Conservation (phyloP, 2,113 vertebrate species). For the Dasyprocta punctata region DNA sequence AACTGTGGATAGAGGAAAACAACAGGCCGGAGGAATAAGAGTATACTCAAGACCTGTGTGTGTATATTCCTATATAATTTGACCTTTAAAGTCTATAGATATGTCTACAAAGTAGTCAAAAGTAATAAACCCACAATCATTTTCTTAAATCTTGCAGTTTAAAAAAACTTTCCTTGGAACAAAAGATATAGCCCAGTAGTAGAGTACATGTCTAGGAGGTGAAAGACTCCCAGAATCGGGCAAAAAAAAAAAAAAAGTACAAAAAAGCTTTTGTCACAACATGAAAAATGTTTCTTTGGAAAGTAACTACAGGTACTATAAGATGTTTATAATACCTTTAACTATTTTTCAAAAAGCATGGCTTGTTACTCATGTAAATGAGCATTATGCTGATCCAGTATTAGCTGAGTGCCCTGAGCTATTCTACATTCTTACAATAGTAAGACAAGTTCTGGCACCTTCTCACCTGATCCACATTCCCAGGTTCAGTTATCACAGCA, state of each 20-base stretch:
- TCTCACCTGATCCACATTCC: not conserved
- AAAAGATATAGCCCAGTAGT: not conserved
- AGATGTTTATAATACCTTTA: not conserved
- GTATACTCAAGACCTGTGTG: not conserved
- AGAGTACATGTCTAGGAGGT: not conserved
- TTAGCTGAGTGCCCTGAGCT: not conserved
- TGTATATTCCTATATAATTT: not conserved
- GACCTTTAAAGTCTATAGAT: not conserved
- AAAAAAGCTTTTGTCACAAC: not conserved
- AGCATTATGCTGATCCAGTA: not conserved
- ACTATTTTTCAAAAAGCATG: not conserved
- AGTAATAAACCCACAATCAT: not conserved
- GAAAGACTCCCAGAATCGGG: not conserved
- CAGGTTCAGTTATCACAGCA: not conserved
- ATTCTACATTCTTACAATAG: not conserved
- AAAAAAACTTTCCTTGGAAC: not conserved
- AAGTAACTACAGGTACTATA: not conserved
- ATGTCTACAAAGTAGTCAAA: not conserved
- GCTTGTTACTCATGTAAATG: not conserved
- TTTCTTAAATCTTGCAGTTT: not conserved
- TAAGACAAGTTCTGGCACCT: not conserved
- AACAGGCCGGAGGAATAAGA: not conserved
- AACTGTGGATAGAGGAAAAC: not conserved
- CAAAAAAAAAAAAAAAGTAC: not conserved
- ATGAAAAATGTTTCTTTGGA: slow-evolving; percentile 33